A percentile compares a stretch with the other conserved stretches of the same genome.
Evolutionary conservation across 2,113 vertebrate species (phyloP).

Genomic region (Megalops atlanticus): DNA sequence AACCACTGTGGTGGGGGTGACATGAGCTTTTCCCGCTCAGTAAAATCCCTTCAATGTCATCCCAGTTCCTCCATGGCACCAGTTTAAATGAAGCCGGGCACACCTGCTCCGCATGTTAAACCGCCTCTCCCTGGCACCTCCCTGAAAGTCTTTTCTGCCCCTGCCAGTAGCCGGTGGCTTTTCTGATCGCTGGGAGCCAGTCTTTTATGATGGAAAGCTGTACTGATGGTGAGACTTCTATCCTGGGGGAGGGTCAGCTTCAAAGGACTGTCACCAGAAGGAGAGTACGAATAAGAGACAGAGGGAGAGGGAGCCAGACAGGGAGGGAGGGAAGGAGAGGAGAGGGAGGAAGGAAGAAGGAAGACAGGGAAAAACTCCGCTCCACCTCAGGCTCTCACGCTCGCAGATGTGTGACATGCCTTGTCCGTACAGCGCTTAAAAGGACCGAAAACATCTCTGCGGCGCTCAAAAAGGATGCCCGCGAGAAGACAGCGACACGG

Average conservation of each 20-base stretch:
- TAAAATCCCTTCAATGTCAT: not conserved
- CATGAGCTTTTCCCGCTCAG: not conserved
- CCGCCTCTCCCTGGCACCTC: conserved; percentile 1
- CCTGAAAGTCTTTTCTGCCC: conserved; percentile 35
- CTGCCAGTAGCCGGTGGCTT: conserved; percentile 47
- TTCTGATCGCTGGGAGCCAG: conserved; percentile 59
- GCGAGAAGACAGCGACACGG: conserved; percentile 55
- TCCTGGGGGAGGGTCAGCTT: conserved; percentile 68
- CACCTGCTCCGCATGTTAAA: not conserved
- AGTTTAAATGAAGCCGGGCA: conserved; percentile 11
- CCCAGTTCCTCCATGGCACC: not conserved
- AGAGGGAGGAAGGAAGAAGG: not conserved
- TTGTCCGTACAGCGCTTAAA: conserved; percentile 52
- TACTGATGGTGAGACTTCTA: conserved; percentile 68
- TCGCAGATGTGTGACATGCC: conserved; percentile 61
- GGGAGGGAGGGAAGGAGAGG: conserved; percentile 25
- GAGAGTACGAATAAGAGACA: conserved; percentile 9
- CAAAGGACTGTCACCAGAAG: conserved; percentile 45
- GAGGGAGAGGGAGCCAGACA: conserved; percentile 34
- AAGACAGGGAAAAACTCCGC: not conserved
- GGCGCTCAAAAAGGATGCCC: conserved; percentile 59
- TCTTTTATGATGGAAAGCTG: conserved; percentile 66
- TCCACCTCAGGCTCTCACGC: conserved; percentile 28
- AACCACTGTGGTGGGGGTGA: not conserved
- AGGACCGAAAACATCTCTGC: not conserved